Conservation (phyloP, 1,140 invertebrate genomes). For the Acarapis woodi region DNA sequence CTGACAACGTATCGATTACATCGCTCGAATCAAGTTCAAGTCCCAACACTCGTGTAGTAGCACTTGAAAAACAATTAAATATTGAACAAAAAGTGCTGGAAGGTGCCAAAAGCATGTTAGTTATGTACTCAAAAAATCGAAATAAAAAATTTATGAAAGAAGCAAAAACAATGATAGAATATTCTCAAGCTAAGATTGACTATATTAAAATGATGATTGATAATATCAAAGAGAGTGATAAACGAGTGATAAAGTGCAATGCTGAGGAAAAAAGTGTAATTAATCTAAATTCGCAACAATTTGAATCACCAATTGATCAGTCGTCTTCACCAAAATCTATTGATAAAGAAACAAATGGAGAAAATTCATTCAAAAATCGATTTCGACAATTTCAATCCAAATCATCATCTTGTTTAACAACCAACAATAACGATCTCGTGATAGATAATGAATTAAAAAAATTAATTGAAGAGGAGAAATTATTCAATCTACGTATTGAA, state of each 20-base stretch:
- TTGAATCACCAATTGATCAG: too few relatives aligned
- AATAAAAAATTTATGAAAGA: slow-evolving; percentile 82
- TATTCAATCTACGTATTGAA: slow-evolving; percentile 65
- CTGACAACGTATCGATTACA: too few relatives aligned
- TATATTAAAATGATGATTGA: slow-evolving; percentile 77
- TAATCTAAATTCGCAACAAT: too few relatives aligned
- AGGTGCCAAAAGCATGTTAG: slow-evolving; percentile 93
- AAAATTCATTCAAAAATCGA: slow-evolving; percentile 7
- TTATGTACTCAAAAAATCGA: slow-evolving; percentile 51
- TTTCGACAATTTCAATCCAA: too few relatives aligned
- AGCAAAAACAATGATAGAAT: slow-evolving; percentile 83
- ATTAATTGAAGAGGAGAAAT: not conserved
- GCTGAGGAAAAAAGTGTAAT: too few relatives aligned
- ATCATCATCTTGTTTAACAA: not conserved
- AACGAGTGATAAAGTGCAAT: too few relatives aligned
- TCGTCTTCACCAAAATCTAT: slow-evolving; percentile 15
- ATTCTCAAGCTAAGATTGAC: slow-evolving; percentile 89
- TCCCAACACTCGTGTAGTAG: too few relatives aligned
- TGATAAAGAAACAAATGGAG: slow-evolving; percentile 10
- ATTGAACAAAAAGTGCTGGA: slow-evolving; percentile 55
- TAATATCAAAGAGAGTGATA: slow-evolving; percentile 34
- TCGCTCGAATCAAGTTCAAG: too few relatives aligned
- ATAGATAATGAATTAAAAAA: not conserved
- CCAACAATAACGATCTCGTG: not conserved
- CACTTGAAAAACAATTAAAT: slow-evolving; percentile 75